Base-by-base conservation (phyloP, 2,888 invertebrate species). In the Acleris sparsana region DNA sequence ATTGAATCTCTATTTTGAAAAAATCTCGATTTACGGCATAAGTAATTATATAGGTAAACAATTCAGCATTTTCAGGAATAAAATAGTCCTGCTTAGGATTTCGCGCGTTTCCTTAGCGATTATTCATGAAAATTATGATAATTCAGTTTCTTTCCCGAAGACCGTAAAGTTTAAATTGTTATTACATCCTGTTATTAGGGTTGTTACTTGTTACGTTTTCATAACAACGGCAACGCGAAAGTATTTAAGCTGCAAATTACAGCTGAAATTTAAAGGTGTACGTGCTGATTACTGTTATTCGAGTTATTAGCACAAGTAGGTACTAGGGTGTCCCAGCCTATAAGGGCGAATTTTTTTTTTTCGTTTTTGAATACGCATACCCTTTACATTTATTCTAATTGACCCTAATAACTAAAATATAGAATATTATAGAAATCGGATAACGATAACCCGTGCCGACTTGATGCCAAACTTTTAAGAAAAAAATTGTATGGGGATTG, bases 71-170 rank as follows among this genome's bases (percentile, higher is more conserved):
- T 46, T 46, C 17, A 39, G 13, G 39, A 6, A 39, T 4, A 33
- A 33, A 33, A 33, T 9, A 39, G 13, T 39, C 39, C 39, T 13
- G 39, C 5, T 39, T 39, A 39, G 11, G 46, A n/a, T 46, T 16
- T 46, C 3, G 46, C 7, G 39, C 39, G 29, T 29, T 43, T 61
- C 18, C 46, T 53, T 55, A 49, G 33, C 55, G 33, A 55, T 46
- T 62, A 62, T 62, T 62, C 55, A 62, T 55, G 62, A 49, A 62
- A 62, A 62, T 55, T 55, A 62, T 62, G 62, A 49, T 55, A 63
- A 63, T 58, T 48, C 22, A 11, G 46, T 53, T 53, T 58, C 44
- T 44, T 52, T 58, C 22, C 16, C 20, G 53, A 22, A 46, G 22
- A 13, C 29, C 46, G 48, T 33, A 53, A 48, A 25, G 58, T 53